phyloP scores from a whole-genome alignment of 2,888 invertebrate genomes.

The Ischnus inquisitorius region DNA sequence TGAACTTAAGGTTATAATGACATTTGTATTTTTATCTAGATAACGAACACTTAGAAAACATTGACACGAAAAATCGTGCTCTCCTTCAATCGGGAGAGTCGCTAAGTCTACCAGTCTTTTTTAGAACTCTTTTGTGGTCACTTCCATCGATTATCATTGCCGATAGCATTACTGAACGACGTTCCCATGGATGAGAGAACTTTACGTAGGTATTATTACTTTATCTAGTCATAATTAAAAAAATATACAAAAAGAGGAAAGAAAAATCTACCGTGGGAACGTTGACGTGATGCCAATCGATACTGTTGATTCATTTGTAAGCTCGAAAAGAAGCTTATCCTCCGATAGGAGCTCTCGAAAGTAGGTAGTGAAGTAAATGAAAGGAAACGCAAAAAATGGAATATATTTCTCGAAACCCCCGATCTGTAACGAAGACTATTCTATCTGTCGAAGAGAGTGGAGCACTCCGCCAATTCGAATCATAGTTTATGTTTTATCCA shows the following conservation, averaged over 20 bases:
- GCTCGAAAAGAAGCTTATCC: conserved; percentile 41
- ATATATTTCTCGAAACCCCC: conserved; percentile 48
- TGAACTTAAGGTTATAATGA: conserved; percentile 65
- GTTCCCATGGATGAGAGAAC: conserved; percentile 53
- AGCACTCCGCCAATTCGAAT: conserved; percentile 27
- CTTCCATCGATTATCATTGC: conserved; percentile 44
- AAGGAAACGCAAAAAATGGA: conserved; percentile 36
- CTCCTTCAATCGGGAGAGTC: conserved; percentile 30
- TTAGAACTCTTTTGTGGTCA: conserved; percentile 29
- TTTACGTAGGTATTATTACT: conserved; percentile 66
- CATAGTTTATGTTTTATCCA: conserved; percentile 34
- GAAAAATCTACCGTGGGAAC: conserved; percentile 49
- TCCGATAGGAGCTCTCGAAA: conserved; percentile 56
- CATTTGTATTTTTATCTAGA: conserved; percentile 68
- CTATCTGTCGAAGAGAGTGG: conserved; percentile 31
- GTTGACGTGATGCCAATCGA: conserved; percentile 54
- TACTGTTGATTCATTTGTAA: conserved; percentile 53
- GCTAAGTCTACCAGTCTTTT: conserved; percentile 53
- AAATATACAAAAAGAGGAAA: conserved; percentile 20
- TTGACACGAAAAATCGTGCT: conserved; percentile 40
- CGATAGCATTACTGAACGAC: conserved; percentile 39
- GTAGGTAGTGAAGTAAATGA: conserved; percentile 64
- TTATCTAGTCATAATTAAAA: conserved; percentile 71
- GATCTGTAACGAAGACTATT: conserved; percentile 44
- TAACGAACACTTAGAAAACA: conserved; percentile 44